phyloP scores from a whole-genome alignment of 2,113 vertebrate genomes.

The Mustelus asterias region DNA sequence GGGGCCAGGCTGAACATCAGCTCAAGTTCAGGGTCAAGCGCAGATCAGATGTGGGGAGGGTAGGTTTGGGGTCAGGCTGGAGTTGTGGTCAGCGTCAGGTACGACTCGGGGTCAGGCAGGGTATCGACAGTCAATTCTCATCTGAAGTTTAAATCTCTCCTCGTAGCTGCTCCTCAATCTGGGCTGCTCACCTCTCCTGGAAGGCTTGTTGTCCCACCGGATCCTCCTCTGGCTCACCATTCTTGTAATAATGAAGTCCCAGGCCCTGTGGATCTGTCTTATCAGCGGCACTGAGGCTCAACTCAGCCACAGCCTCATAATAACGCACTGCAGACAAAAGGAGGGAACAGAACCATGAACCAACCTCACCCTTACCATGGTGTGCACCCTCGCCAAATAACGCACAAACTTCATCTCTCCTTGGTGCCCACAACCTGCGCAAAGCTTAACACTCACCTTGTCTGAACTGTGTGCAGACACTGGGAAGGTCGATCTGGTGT shows the following conservation, averaged over 20 bases:
- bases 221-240: constrained; percentile 94
- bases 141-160: not conserved
- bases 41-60: no score
- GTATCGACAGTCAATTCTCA: not conserved
- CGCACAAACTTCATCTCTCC: not conserved
- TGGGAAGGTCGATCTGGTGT: constrained; percentile 82
- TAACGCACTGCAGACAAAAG: constrained; percentile 70
- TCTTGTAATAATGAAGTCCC: constrained; percentile 94
- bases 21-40: no score
- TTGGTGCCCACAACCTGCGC: not conserved
- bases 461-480: constrained; percentile 85
- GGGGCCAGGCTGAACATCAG: no score
- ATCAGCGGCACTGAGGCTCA: constrained; percentile 86
- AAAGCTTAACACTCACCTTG: constrained; percentile 63
- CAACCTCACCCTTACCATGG: not conserved
- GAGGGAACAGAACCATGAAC: not conserved
- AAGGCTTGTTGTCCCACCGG: constrained; percentile 79
- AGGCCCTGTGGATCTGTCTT: constrained; percentile 93
- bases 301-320: constrained; percentile 91
- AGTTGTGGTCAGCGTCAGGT: no score
- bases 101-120: no score
- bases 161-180: not conserved
- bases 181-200: constrained; percentile 71
- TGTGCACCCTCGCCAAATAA: not conserved
- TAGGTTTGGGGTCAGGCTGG: no score